Conservation (phyloP, 2,113 vertebrate genomes). For the Arenaria interpres region DNA sequence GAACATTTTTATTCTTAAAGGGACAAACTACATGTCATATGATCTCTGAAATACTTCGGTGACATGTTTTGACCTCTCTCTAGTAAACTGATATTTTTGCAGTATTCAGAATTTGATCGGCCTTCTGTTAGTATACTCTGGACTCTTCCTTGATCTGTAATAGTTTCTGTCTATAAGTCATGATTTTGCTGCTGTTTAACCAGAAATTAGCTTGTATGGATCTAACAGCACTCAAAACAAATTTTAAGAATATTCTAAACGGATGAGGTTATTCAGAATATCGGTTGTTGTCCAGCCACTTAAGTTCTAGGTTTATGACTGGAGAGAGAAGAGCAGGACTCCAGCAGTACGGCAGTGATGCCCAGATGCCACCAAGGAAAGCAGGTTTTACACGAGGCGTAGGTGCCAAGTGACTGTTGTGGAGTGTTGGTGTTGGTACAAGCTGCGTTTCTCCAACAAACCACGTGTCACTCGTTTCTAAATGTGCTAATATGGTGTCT, state of each 20-base stretch:
- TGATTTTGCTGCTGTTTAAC: neutral
- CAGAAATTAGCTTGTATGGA: neutral
- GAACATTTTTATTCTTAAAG: neutral
- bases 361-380: neutral
- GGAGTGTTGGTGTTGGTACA: neutral
- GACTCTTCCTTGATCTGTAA: neutral
- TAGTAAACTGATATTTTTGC: neutral
- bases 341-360: neutral
- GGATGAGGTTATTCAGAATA: neutral
- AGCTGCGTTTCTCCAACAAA: neutral
- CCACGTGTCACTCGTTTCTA: neutral
- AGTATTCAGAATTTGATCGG: neutral
- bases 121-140: neutral
- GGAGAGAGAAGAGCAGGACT: neutral
- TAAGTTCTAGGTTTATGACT: neutral
- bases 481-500: neutral
- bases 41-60: neutral
- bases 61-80: neutral
- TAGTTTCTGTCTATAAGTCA: neutral
- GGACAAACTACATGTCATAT: neutral
- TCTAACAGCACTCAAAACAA: neutral
- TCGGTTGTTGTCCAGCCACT: neutral
- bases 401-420: neutral
- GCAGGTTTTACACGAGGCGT: accelerated
- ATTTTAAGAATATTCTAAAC: neutral